Conservation (phyloP, 2,888 invertebrate genomes). For the Synanthedon formicaeformis region DNA sequence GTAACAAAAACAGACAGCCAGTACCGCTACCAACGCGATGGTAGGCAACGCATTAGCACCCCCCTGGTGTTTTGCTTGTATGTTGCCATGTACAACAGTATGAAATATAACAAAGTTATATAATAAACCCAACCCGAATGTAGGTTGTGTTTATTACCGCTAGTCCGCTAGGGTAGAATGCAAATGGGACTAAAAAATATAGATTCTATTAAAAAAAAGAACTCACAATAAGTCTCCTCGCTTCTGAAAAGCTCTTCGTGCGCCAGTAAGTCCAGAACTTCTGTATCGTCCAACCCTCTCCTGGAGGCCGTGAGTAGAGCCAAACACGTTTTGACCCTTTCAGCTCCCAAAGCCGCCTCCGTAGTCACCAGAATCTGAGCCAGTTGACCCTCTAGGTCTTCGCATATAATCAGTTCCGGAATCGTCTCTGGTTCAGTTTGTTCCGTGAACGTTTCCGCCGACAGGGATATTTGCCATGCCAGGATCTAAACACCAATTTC, state of each 20-base stretch:
- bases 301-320: conserved; percentile 80
- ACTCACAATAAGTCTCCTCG: conserved; percentile 73
- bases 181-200: background rate
- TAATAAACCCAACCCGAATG: no score
- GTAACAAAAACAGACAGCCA: no score
- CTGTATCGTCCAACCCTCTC: conserved; percentile 84
- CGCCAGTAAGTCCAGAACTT: conserved; percentile 79
- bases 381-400: conserved; percentile 72
- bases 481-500: conserved; percentile 35
- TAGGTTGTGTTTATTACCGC: no score
- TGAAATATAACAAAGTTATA: no score
- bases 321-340: conserved; percentile 75
- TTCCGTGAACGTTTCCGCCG: conserved; percentile 59
- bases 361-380: conserved; percentile 75
- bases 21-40: no score
- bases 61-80: no score
- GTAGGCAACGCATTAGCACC: no score
- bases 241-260: conserved; percentile 74
- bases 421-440: conserved; percentile 45
- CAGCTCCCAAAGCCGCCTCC: conserved; percentile 75
- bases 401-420: conserved; percentile 51
- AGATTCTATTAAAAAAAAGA: background rate
- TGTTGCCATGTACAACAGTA: no score
- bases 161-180: no score
- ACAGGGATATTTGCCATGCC: conserved; percentile 65